A percentile compares a stretch with the other conserved stretches of the same genome.
Evolutionary conservation across 1,140 invertebrate genomes (phyloP).

Genomic region (Anastatus disparis): DNA sequence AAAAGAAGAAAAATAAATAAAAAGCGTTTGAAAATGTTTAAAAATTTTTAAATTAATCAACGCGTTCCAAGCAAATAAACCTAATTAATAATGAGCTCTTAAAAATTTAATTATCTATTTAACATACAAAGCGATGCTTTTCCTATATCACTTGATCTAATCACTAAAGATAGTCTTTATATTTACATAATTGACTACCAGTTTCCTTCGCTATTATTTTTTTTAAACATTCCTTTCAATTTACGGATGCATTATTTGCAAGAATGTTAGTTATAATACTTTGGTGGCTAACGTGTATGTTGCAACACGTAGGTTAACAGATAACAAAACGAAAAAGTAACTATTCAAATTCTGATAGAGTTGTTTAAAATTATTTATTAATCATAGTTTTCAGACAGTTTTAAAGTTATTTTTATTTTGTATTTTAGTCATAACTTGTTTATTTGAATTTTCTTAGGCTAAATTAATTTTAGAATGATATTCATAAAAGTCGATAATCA

Average conservation of each 20-base stretch:
- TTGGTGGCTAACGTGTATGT: not conserved
- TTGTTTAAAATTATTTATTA: too few relatives aligned
- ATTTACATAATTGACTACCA: slow-evolving; percentile 59
- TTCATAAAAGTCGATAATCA: too few relatives aligned
- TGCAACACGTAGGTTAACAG: too few relatives aligned
- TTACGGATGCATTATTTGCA: not conserved
- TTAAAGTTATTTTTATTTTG: too few relatives aligned
- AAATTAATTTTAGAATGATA: too few relatives aligned
- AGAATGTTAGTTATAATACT: not conserved
- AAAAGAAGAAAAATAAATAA: not conserved
- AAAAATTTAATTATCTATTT: not conserved
- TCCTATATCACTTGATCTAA: slow-evolving; percentile 6
- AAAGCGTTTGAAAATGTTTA: not conserved
- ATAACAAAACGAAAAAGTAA: too few relatives aligned
- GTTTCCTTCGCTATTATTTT: slow-evolving; percentile 9
- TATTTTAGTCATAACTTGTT: too few relatives aligned
- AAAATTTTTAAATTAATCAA: not conserved
- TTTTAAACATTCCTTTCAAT: not conserved
- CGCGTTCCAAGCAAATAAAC: not conserved
- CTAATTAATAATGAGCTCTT: not conserved
- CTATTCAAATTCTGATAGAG: too few relatives aligned
- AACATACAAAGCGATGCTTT: slow-evolving; percentile 12
- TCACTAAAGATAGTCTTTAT: slow-evolving; percentile 30
- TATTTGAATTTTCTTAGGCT: too few relatives aligned
- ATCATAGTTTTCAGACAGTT: too few relatives aligned